Evolutionary conservation across 2,888 invertebrate genomes (phyloP).

Genomic region (Limnephilus rhombicus): DNA sequence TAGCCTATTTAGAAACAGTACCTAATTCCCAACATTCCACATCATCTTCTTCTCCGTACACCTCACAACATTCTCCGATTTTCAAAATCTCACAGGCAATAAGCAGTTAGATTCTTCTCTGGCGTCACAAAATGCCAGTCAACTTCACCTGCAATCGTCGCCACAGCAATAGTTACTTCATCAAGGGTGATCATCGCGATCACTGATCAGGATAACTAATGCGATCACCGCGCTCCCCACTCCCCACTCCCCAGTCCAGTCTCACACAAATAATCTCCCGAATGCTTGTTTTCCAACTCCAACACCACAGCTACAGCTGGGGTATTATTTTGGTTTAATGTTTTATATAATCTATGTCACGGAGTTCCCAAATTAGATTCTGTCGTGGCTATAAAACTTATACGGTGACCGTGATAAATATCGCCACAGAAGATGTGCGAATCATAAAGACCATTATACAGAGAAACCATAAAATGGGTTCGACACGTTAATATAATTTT

Average conservation of each 20-base stretch:
- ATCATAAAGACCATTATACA: neutral
- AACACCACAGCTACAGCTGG: conserved; percentile 39
- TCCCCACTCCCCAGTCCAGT: too few species aligned
- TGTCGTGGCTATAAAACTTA: conserved; percentile 41
- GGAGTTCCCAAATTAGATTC: conserved; percentile 46
- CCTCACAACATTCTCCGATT: neutral
- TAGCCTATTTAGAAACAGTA: too few species aligned
- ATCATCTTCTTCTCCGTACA: neutral
- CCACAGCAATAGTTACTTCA: neutral
- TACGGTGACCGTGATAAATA: conserved; percentile 32
- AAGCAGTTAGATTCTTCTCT: too few species aligned
- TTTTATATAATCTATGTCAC: conserved; percentile 52
- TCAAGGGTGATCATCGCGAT: neutral
- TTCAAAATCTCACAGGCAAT: too few species aligned
- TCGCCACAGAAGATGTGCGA: conserved; percentile 2
- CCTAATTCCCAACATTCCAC: neutral
- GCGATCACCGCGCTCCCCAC: neutral
- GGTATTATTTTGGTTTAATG: conserved; percentile 48
- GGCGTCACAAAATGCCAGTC: too few species aligned
- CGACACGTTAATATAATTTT: neutral
- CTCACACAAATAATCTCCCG: neutral
- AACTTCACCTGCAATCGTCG: neutral
- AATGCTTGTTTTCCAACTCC: conserved; percentile 33
- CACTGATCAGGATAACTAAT: neutral
- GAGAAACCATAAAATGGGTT: neutral